Evolutionary conservation across 2,888 invertebrate genomes (phyloP), one percentile per base, ranked within the genome.

Genomic region (Cerastoderma edule): DNA sequence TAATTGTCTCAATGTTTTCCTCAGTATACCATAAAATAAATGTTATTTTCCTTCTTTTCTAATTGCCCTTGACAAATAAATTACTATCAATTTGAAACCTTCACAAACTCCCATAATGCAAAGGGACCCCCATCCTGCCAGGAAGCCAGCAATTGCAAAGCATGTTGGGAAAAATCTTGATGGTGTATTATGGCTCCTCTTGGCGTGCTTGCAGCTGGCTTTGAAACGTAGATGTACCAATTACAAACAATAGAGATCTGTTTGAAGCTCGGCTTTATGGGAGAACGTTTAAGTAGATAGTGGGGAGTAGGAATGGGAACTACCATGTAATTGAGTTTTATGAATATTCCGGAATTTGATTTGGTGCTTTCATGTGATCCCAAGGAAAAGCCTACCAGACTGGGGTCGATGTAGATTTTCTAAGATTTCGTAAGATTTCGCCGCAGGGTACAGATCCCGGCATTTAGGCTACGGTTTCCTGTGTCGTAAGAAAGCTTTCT

Each of bases 311-410:
- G 33, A 60, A 24, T 24, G 39, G 39, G 60, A 60, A 60, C 60
- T n/a, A 60, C 35, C 60, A 33, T 60, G 60, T 60, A 60, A 60
- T 60, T 39, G 60, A 39, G 33, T 66, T 66, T 66, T 66, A 66
- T 66, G 66, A 33, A 48, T 50, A 50, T 66, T 28, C 8, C 13
- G 66, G 66, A 66, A 66, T 66, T 66, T 66, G 50, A 66, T 66
- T 66, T 50, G 50, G 32, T 6, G 50, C 66, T 66, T 66, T 66
- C 50, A 66, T 66, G 66, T 66, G 56, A 39, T 60, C 22, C 32
- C 33, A 56, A 48, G 35, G 50, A n/a, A n/a, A n/a, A n/a, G n/a
- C n/a, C n/a, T 60, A 24, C 65, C 48, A 30, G 39, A 24, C 35
- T 33, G 56, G 39, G 16, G 50, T 39, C 8, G 60, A 60, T 60